Evolutionary conservation across 2,888 invertebrate species (phyloP).

Genomic region (Papilio gigon): DNA sequence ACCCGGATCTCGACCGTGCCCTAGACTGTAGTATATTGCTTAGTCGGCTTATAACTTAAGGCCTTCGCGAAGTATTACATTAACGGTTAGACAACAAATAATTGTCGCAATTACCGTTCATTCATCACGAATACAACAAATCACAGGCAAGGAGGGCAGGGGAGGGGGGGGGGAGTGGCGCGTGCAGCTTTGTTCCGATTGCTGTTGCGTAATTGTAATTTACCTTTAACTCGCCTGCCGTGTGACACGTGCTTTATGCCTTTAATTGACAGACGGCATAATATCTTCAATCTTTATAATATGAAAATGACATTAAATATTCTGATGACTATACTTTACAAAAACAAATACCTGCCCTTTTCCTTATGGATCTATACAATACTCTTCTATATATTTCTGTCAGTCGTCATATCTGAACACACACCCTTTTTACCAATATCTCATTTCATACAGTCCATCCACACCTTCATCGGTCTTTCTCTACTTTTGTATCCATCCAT

Average conservation of each 20-base stretch:
- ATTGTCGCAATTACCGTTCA: conserved; percentile 48
- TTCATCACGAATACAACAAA: conserved; percentile 45
- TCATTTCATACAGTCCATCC: no score
- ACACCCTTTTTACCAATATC: no score
- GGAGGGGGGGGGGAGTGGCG: conserved; percentile 39
- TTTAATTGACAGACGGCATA: conserved; percentile 56
- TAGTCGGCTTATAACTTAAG: conserved; percentile 38
- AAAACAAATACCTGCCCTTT: no score
- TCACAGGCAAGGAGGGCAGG: no score
- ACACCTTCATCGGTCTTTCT: no score
- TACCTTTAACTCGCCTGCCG: conserved; percentile 53
- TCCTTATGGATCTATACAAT: no score
- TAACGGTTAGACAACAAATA: conserved; percentile 42
- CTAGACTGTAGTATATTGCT: conserved; percentile 42
- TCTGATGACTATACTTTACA: neutral
- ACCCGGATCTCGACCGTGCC: neutral
- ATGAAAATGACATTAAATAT: conserved; percentile 42
- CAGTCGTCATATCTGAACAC: no score
- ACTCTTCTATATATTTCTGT: no score
- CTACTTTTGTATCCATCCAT: no score
- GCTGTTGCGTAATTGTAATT: conserved; percentile 60
- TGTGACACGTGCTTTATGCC: conserved; percentile 57
- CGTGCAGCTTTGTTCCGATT: conserved; percentile 48
- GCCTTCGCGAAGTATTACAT: conserved; percentile 43
- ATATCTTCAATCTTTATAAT: conserved; percentile 47